Conservation (phyloP, 2,797 vertebrate species). For the Nyctalus aviator region DNA sequence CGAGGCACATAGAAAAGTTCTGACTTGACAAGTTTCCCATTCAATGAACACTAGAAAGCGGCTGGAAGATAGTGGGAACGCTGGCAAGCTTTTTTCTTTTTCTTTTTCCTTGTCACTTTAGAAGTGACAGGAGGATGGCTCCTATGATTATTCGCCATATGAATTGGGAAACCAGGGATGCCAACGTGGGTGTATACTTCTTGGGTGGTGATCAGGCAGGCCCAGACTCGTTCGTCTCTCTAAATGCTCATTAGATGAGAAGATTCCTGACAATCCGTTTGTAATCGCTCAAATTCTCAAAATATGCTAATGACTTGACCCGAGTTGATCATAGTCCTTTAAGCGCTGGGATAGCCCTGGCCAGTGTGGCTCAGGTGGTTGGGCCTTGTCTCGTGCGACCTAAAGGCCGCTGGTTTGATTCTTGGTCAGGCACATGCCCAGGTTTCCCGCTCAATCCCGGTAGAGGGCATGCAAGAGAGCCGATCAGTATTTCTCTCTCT, state of each 20-base stretch:
- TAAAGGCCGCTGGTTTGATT: neutral
- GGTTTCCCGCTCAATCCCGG: neutral
- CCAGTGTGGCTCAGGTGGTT: neutral
- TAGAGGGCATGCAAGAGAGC: too few species aligned
- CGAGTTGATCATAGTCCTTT: neutral
- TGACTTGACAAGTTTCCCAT: conserved; percentile 49
- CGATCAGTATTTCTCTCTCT: neutral
- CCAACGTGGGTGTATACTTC: neutral
- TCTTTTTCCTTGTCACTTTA: neutral
- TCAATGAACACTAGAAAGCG: neutral
- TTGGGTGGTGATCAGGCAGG: neutral
- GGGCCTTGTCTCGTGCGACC: neutral
- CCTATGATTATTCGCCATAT: neutral
- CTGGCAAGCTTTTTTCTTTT: neutral
- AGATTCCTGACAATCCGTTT: neutral
- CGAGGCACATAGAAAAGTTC: neutral
- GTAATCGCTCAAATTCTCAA: neutral
- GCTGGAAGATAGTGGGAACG: neutral
- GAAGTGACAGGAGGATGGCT: neutral
- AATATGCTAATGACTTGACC: neutral
- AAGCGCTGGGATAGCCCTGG: neutral
- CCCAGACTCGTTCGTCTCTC: neutral
- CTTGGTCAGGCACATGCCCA: neutral
- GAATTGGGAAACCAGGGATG: neutral
- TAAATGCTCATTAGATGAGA: neutral